Percentiles rank a stretch among this genome's conserved stretches.
Evolutionary conservation across 2,888 invertebrate species (phyloP).

Genomic region (Pseudolycoriella hygida): DNA sequence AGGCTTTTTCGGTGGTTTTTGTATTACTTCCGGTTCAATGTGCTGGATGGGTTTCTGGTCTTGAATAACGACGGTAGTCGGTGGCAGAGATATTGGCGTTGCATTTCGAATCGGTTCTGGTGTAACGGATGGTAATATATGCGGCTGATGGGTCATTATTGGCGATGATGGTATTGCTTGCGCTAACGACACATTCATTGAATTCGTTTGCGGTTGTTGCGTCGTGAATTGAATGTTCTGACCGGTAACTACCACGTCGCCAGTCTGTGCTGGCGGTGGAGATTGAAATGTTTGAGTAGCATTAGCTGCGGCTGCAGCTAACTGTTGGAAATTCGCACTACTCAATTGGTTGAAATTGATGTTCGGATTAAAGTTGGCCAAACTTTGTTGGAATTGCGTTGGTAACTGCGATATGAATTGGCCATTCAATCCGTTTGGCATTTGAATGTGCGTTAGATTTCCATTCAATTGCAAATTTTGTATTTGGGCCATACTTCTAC

Average conservation of each 20-base stretch:
- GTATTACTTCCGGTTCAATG: background rate
- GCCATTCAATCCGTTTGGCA: slow-evolving; percentile 28
- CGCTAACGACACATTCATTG: slow-evolving; percentile 4
- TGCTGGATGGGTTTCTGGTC: background rate
- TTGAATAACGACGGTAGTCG: slow-evolving; percentile 14
- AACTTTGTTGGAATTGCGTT: slow-evolving; percentile 26
- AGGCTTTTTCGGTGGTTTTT: slow-evolving; percentile 6
- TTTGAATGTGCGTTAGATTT: slow-evolving; percentile 28
- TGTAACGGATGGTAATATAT: slow-evolving; percentile 10
- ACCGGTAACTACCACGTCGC: slow-evolving; percentile 14
- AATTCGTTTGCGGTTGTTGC: slow-evolving; percentile 1
- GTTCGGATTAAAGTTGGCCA: slow-evolving; percentile 19
- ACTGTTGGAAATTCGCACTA: slow-evolving; percentile 25
- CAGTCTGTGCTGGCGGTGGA: slow-evolving; percentile 17
- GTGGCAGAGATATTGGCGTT: slow-evolving; percentile 15
- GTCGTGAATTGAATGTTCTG: slow-evolving; percentile 8
- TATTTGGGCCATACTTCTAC: slow-evolving; percentile 26
- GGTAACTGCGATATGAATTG: slow-evolving; percentile 25
- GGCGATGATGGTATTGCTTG: slow-evolving; percentile 5
- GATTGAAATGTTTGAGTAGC: slow-evolving; percentile 23
- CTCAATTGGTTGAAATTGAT: slow-evolving; percentile 27
- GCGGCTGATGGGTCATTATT: slow-evolving; percentile 8
- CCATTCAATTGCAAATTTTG: slow-evolving; percentile 28
- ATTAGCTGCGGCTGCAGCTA: slow-evolving; percentile 13
- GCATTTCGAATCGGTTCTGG: slow-evolving; percentile 14